Conservation (phyloP, 2,797 vertebrate species). For the Poecilia gillii region DNA sequence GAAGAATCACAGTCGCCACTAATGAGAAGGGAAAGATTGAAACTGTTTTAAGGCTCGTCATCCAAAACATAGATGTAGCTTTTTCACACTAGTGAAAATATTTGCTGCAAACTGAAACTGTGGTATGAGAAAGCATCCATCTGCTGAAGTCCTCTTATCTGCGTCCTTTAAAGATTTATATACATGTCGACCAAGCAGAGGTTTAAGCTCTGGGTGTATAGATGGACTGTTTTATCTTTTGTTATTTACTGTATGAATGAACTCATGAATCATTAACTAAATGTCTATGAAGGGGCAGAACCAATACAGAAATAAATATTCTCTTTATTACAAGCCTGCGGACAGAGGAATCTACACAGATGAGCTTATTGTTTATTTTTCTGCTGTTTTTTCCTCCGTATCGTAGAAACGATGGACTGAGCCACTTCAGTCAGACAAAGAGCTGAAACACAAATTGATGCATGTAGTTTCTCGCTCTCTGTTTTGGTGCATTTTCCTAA, state of each 20-base stretch:
- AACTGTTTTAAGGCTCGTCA: slow-evolving; percentile 39
- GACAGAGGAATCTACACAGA: slow-evolving; percentile 26
- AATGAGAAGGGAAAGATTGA: slow-evolving; percentile 55
- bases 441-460: slow-evolving; percentile 38
- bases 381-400: slow-evolving; percentile 3
- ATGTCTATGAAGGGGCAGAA: slow-evolving; percentile 49
- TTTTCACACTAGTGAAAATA: not conserved
- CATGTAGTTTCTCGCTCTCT: slow-evolving; percentile 15
- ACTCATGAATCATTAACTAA: slow-evolving; percentile 72
- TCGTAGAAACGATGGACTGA: slow-evolving; percentile 6
- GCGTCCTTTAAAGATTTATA: slow-evolving; percentile 32
- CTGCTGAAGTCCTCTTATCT: not conserved
- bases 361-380: not conserved
- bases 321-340: slow-evolving; percentile 24
- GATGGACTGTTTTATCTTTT: slow-evolving; percentile 50
- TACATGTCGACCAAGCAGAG: slow-evolving; percentile 34
- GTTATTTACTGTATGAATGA: slow-evolving; percentile 71
- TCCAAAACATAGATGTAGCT: slow-evolving; percentile 22
- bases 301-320: slow-evolving; percentile 63
- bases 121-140: not conserved
- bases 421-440: slow-evolving; percentile 35
- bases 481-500: slow-evolving; percentile 37
- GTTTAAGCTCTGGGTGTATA: slow-evolving; percentile 33
- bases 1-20: slow-evolving; percentile 49
- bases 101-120: slow-evolving; percentile 2